phyloP scores from a whole-genome alignment of 1,140 invertebrate species.

The Lutraria rhynchaena region DNA sequence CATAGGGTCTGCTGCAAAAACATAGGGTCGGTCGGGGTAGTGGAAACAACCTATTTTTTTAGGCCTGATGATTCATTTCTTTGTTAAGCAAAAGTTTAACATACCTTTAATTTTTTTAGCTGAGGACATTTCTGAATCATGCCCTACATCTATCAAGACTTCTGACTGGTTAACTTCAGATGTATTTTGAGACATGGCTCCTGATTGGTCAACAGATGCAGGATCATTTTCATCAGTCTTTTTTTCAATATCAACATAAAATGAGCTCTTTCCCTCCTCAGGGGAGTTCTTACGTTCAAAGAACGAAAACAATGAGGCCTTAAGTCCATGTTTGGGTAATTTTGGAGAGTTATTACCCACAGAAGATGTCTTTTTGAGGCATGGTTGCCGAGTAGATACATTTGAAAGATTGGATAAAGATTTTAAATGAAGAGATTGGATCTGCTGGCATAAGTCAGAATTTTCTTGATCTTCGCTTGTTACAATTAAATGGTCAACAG shows the following conservation, averaged over 20 bases:
- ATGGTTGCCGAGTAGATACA: slow-evolving; percentile 37
- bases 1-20: too few species aligned
- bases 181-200: background rate
- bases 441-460: slow-evolving; percentile 60
- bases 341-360: slow-evolving; percentile 59
- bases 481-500: slow-evolving; percentile 66
- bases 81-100: too few species aligned
- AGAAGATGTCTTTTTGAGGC: slow-evolving; percentile 61
- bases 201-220: slow-evolving; percentile 32
- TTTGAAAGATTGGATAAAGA: slow-evolving; percentile 58
- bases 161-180: slow-evolving; percentile 59
- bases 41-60: too few species aligned
- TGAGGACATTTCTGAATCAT: too few species aligned
- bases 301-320: slow-evolving; percentile 73
- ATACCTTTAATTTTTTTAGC: too few species aligned
- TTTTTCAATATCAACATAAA: slow-evolving; percentile 72
- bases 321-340: slow-evolving; percentile 61
- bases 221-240: slow-evolving; percentile 15
- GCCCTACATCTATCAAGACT: slow-evolving; percentile 63
- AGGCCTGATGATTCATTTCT: too few species aligned
- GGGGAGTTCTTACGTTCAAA: slow-evolving; percentile 74
- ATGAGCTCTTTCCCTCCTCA: slow-evolving; percentile 71
- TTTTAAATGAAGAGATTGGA: slow-evolving; percentile 65
- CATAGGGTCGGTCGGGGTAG: too few species aligned
- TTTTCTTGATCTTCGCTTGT: slow-evolving; percentile 63